Conservation (phyloP, 2,113 vertebrate genomes). For the Notothenia rossii region DNA sequence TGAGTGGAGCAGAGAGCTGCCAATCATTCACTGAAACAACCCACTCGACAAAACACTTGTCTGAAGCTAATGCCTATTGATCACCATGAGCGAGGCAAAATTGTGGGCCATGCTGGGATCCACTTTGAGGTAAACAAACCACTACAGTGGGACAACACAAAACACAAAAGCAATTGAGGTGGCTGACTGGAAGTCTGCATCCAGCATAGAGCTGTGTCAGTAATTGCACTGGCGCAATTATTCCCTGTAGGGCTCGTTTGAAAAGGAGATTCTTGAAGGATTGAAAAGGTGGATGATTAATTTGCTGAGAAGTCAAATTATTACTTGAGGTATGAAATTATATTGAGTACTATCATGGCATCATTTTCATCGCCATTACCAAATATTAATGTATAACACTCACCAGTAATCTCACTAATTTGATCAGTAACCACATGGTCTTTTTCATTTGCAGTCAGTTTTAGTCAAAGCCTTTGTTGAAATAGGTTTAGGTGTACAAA, state of each 20-base stretch:
- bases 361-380: background rate
- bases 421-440: background rate
- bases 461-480: background rate
- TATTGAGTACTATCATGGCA: background rate
- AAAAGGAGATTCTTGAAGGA: background rate
- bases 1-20: constrained; percentile 39
- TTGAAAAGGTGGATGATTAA: background rate
- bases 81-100: constrained; percentile 48
- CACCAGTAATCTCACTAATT: constrained; percentile 3
- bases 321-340: background rate
- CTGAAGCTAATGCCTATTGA: constrained; percentile 67
- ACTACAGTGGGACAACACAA: constrained; percentile 19
- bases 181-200: background rate
- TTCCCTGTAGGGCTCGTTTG: background rate
- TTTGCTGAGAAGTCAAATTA: background rate
- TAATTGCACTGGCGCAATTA: no score
- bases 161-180: background rate
- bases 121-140: constrained; percentile 52
- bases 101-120: constrained; percentile 43
- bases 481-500: constrained; percentile 20
- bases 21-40: constrained; percentile 57
- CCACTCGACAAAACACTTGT: constrained; percentile 63
- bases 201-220: background rate
- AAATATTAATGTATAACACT: background rate
- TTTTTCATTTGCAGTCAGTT: constrained; percentile 6